Base-by-base conservation (phyloP, 2,888 invertebrate genomes). In the Ernsta delagoae region DNA sequence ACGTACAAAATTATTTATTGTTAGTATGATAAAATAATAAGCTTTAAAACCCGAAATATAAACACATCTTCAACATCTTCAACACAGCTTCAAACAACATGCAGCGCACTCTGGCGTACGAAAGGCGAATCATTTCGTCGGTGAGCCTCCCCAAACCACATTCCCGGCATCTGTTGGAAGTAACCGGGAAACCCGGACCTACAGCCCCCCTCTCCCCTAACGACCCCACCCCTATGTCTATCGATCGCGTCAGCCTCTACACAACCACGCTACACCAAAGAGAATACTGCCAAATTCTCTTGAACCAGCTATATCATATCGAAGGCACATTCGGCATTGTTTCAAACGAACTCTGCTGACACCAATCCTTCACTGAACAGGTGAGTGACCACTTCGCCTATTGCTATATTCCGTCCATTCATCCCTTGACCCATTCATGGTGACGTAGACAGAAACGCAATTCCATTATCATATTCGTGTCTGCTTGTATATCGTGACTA, bases 111-210 rank as follows among this genome's bases (percentile, higher is more conserved):
- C 81, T 80, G 72, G 34, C 74, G 78, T 50, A 16, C 61, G 64
- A 73, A 65, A 69, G 66, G 73, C 71, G 70, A 77, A 82, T 81
- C 75, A 77, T 77, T 79, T 79, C 77, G 75, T 71, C 8, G 45
- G 50, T 16, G 56, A 78, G 75, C 75, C 74, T 76, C 61, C 67
- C 41, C 41, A 68, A 68, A 70, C 60, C 68, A 66, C 70, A 73
- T 71, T 80, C 83, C 86, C 82, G 85, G 82, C 91, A 88, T 92
- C 92, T 92, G 81, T 80, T 82, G 89, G 87, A 79, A 72, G 74
- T 57, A 70, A 70, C 62, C 74, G 79, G 82, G 84, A 88, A 39
- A 86, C 77, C 50, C 70, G 63, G 71, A 75, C 74, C 72, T 74
- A 78, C 82, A 81, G 77, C 74, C 71, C 75, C 71, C 75, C 71